phyloP scores from a whole-genome alignment of 2,797 vertebrate genomes.

The Sebastolobus altivelis region DNA sequence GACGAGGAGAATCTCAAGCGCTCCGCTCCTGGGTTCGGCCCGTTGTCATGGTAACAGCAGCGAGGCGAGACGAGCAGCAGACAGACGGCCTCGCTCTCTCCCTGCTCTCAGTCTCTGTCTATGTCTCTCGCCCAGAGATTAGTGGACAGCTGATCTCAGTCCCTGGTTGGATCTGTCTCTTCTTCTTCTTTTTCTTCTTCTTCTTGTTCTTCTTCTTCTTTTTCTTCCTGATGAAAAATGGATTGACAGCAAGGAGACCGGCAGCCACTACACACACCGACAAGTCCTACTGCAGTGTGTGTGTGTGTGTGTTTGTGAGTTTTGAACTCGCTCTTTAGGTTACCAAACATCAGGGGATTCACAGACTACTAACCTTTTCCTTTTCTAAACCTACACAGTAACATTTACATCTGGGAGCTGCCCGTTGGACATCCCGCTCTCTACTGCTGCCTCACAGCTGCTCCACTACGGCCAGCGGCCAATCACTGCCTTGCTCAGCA shows the following conservation, averaged over 20 bases:
- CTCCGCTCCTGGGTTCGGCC: constrained; percentile 53
- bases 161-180: constrained; percentile 36
- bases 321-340: constrained; percentile 15
- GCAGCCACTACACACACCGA: neutral
- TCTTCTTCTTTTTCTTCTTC: constrained; percentile 9
- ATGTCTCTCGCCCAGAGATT: constrained; percentile 53
- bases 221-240: constrained; percentile 29
- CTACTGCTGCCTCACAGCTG: neutral
- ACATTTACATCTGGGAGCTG: neutral
- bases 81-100: constrained; percentile 53
- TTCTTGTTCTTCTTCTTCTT: constrained; percentile 9
- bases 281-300: neutral
- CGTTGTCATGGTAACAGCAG: constrained; percentile 86
- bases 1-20: constrained; percentile 69
- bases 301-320: constrained; percentile 23
- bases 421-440: neutral
- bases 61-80: constrained; percentile 67
- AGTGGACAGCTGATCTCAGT: constrained; percentile 58
- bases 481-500: constrained; percentile 9
- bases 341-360: constrained; percentile 9
- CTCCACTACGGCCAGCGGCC: neutral
- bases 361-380: constrained; percentile 14
- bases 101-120: constrained; percentile 29
- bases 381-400: neutral
- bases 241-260: constrained; percentile 35